A percentile compares a stretch with the other conserved stretches of the same genome.
phyloP scores from a whole-genome alignment of 2,888 invertebrate genomes.

The Dolichomitus sp. region DNA sequence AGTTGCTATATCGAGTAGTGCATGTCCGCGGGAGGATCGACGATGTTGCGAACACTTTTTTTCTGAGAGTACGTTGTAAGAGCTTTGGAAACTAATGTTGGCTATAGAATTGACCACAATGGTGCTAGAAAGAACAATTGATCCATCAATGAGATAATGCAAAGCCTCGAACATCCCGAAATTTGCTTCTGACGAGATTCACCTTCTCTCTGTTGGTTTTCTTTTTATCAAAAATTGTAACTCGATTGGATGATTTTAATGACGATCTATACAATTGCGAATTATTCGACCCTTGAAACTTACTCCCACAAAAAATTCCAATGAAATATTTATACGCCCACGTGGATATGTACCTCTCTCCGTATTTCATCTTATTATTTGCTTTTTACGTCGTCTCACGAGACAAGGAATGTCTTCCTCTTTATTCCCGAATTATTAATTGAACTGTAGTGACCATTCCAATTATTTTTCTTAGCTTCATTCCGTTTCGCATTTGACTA shows the following conservation, averaged over 20 bases:
- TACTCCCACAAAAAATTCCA: slow-evolving; percentile 53
- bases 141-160: slow-evolving; percentile 49
- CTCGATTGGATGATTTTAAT: slow-evolving; percentile 45
- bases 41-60: slow-evolving; percentile 20
- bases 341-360: slow-evolving; percentile 69
- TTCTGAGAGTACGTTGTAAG: slow-evolving; percentile 51
- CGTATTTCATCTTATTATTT: slow-evolving; percentile 30
- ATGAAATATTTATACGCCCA: slow-evolving; percentile 46
- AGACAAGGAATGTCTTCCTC: slow-evolving; percentile 18
- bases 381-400: slow-evolving; percentile 53
- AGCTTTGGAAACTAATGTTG: slow-evolving; percentile 31
- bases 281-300: slow-evolving; percentile 34
- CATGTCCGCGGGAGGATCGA: slow-evolving; percentile 25
- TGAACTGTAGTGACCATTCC: slow-evolving; percentile 71
- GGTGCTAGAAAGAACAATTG: slow-evolving; percentile 31
- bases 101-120: slow-evolving; percentile 9
- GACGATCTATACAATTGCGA: slow-evolving; percentile 53
- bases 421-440: slow-evolving; percentile 65
- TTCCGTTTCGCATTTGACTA: slow-evolving; percentile 70
- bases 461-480: slow-evolving; percentile 69
- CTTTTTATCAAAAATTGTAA: slow-evolving; percentile 59
- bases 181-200: slow-evolving; percentile 27
- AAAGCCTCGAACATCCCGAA: slow-evolving; percentile 48
- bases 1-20: slow-evolving; percentile 25
- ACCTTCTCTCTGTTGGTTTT: slow-evolving; percentile 20